A percentile compares a stretch with the other conserved stretches of the same genome.
Evolutionary conservation across 2,888 invertebrate species (phyloP).

Genomic region (Cancer borealis): DNA sequence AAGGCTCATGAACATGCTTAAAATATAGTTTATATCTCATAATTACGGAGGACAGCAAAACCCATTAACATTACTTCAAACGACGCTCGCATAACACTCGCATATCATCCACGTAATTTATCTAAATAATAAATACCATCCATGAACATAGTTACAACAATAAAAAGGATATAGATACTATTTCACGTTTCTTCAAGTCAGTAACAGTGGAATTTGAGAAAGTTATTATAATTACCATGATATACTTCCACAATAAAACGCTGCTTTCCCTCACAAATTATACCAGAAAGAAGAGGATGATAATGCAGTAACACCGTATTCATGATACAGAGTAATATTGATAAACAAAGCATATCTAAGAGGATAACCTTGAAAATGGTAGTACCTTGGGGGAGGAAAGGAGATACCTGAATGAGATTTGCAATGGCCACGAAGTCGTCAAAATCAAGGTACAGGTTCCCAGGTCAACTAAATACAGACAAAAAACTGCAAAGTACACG

Average conservation of each 20-base stretch:
- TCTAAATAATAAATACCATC: background rate
- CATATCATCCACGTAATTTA: background rate
- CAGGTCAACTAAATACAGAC: background rate
- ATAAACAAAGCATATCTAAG: background rate
- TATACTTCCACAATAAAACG: background rate
- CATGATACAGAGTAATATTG: background rate
- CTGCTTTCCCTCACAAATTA: background rate
- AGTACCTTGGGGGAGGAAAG: background rate
- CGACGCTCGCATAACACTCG: background rate
- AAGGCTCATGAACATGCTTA: background rate
- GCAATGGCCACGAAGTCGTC: background rate
- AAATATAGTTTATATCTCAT: background rate
- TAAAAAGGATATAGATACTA: background rate
- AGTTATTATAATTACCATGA: background rate
- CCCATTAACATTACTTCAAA: background rate
- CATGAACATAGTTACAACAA: background rate
- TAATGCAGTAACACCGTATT: background rate
- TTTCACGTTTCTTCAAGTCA: too few species aligned
- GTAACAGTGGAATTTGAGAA: too few species aligned
- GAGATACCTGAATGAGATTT: background rate
- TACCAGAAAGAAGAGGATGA: background rate
- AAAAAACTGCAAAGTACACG: background rate
- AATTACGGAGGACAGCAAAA: background rate
- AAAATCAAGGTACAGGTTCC: conserved; percentile 23
- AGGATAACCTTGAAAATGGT: background rate